Percentiles rank a stretch among this genome's conserved stretches.
Conservation (phyloP, 30 jellyfish, hydroid and myxozoan genomes). For the Euphysa ruthae region DNA sequence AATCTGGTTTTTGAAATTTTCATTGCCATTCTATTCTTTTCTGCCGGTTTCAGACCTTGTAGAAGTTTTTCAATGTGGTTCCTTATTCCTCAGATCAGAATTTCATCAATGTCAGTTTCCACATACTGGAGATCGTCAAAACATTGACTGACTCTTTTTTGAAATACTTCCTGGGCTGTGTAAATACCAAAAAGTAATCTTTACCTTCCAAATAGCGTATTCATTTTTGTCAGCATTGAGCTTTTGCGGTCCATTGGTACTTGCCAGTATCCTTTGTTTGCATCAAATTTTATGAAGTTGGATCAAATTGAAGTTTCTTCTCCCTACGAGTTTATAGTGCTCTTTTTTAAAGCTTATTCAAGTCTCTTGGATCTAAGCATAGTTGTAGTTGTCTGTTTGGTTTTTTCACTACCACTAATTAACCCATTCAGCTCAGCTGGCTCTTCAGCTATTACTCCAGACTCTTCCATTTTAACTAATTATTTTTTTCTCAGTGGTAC, state of each 20-base stretch:
- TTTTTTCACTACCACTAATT: slow-evolving; percentile 37
- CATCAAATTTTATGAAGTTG: slow-evolving; percentile 54
- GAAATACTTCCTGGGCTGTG: slow-evolving; percentile 54
- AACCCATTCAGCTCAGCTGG: slow-evolving; percentile 63
- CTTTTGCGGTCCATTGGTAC: slow-evolving; percentile 38
- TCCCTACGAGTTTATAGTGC: slow-evolving; percentile 51
- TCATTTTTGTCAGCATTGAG: slow-evolving; percentile 38
- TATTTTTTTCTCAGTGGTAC: slow-evolving; percentile 36
- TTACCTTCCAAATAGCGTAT: slow-evolving; percentile 57
- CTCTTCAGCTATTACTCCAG: slow-evolving; percentile 33
- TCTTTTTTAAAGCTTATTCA: slow-evolving; percentile 50
- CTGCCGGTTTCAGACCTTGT: slow-evolving; percentile 17
- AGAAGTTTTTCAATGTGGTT: background rate
- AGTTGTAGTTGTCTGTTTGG: slow-evolving; percentile 63
- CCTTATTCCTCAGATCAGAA: slow-evolving; percentile 9
- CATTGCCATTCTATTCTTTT: slow-evolving; percentile 19
- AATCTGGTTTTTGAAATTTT: slow-evolving; percentile 12
- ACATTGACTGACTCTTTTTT: slow-evolving; percentile 28
- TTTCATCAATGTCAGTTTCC: slow-evolving; percentile 33
- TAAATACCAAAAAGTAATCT: slow-evolving; percentile 59
- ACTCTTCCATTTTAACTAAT: slow-evolving; percentile 26
- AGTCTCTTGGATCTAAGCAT: slow-evolving; percentile 66
- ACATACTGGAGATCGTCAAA: slow-evolving; percentile 32
- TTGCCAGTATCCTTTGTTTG: slow-evolving; percentile 42
- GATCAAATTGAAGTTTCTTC: slow-evolving; percentile 31